phyloP scores from a whole-genome alignment of 2,113 vertebrate species.

The Excalfactoria chinensis region DNA sequence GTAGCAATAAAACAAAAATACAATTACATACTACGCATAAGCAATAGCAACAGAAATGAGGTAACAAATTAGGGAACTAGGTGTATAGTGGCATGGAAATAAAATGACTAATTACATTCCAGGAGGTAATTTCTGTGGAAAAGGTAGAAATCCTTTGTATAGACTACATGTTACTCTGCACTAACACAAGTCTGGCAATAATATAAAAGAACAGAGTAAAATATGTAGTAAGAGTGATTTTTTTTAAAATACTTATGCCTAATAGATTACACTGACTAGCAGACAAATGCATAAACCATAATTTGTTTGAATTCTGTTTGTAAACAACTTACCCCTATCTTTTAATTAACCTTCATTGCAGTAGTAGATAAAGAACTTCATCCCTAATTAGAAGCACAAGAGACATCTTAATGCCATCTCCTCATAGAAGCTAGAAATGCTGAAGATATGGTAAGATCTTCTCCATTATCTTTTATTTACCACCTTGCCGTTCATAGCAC shows the following conservation, averaged over 20 bases:
- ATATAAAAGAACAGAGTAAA: neutral
- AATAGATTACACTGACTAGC: neutral
- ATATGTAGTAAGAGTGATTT: too few species aligned
- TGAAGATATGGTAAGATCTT: neutral
- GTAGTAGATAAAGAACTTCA: neutral
- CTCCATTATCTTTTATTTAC: neutral
- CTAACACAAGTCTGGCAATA: neutral
- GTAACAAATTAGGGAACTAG: neutral
- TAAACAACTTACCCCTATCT: neutral
- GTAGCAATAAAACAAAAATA: neutral
- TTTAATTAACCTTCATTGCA: neutral
- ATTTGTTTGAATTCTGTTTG: neutral
- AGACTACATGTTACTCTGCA: neutral
- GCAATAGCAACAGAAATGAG: neutral
- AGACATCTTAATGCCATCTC: neutral
- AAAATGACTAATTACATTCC: neutral
- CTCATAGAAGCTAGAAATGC: neutral
- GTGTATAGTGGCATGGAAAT: neutral
- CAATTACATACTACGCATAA: neutral
- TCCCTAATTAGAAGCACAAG: neutral
- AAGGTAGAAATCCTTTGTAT: neutral
- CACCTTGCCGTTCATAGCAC: neutral
- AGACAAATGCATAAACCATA: neutral
- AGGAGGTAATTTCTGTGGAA: neutral
- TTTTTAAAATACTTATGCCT: neutral